A percentile compares a stretch with the other conserved stretches of the same genome.
Conservation (phyloP, 2,888 invertebrate genomes). For the Caenorhabditis sp. region DNA sequence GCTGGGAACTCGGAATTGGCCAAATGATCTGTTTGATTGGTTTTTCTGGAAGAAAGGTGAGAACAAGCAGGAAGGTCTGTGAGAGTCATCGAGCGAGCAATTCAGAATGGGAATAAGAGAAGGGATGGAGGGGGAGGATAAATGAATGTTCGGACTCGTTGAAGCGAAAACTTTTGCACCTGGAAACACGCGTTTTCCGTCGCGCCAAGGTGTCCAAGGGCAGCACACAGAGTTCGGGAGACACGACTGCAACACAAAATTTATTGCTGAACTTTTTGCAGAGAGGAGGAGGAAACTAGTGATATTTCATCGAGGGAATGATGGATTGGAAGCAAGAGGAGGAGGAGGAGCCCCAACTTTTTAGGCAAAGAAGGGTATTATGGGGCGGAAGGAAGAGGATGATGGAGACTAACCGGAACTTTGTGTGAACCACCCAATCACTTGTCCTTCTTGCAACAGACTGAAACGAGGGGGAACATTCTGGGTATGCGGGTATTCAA, state of each 20-base stretch:
- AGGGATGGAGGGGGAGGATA: neutral
- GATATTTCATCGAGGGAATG: constrained; percentile 35
- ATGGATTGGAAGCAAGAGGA: constrained; percentile 18
- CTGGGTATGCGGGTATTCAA: too few species aligned
- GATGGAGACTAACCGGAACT: neutral
- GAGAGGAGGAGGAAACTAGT: constrained; percentile 18
- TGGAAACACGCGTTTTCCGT: neutral
- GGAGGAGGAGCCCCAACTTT: neutral
- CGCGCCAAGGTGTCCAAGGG: neutral
- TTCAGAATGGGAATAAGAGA: neutral
- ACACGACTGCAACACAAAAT: constrained; percentile 12
- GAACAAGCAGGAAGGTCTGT: neutral
- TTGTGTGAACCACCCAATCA: neutral
- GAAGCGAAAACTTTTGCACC: constrained; percentile 7
- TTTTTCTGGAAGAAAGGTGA: too few species aligned
- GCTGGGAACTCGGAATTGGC: too few species aligned
- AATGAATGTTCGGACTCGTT: neutral
- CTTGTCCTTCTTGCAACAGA: too few species aligned
- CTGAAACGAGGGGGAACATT: too few species aligned
- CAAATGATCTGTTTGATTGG: too few species aligned
- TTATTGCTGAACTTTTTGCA: constrained; percentile 4
- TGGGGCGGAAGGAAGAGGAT: neutral
- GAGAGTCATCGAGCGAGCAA: neutral
- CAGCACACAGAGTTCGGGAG: neutral
- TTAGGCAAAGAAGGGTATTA: neutral